These are phyloP conservation scores for Carcharodon carcharias DNA, from an alignment of 2,797 vertebrate species.

Conservation along the genomic window DNA sequence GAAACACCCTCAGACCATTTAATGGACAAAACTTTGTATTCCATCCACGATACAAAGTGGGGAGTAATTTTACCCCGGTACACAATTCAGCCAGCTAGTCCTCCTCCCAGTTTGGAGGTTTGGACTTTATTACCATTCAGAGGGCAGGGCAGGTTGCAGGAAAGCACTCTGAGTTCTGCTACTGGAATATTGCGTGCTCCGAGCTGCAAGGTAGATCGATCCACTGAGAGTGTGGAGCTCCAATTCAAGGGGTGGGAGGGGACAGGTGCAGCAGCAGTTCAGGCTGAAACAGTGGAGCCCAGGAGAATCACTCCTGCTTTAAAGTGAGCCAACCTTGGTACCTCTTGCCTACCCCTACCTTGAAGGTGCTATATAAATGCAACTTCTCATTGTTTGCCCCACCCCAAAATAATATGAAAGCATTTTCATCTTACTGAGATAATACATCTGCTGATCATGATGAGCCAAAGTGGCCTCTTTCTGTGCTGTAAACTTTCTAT, in stretches of 20 bases:
- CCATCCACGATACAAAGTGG: neutral
- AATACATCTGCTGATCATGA: neutral
- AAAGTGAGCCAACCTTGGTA: neutral
- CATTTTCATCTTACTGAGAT: neutral
- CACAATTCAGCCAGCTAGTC: too few species aligned
- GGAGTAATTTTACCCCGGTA: too few species aligned
- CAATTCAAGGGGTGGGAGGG: neutral
- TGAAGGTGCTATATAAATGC: neutral
- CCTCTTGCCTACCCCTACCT: neutral
- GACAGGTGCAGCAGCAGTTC: neutral
- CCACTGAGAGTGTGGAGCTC: neutral
- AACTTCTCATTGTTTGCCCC: neutral
- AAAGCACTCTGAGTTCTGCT: too few species aligned
- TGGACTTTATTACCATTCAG: too few species aligned
- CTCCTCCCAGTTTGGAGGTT: too few species aligned
- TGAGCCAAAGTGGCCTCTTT: too few species aligned
- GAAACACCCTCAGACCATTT: neutral
- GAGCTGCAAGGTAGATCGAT: neutral
- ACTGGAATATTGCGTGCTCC: too few species aligned
- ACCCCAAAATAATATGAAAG: neutral
- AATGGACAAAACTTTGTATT: neutral
- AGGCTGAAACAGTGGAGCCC: neutral
- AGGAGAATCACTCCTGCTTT: neutral
- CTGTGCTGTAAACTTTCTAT: neutral
- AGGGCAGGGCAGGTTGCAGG: too few species aligned